phyloP scores from a whole-genome alignment of 2,888 invertebrate species.

The Trachelus troglodyta region DNA sequence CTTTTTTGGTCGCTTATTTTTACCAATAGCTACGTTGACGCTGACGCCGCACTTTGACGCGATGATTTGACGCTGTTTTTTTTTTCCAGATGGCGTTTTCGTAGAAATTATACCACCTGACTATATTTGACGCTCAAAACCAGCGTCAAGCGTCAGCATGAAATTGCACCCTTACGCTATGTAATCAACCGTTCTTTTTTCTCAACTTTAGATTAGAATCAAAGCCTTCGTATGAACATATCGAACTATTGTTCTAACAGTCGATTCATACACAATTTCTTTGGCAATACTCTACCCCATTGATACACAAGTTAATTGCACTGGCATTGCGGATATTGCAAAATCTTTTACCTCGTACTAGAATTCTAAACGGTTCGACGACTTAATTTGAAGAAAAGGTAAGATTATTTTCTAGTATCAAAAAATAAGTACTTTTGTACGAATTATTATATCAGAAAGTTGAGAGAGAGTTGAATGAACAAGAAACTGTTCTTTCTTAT shows the following conservation, averaged over 20 bases:
- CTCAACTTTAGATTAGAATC: neutral
- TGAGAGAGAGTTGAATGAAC: too few relatives aligned
- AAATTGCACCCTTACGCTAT: neutral
- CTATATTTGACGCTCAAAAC: too few relatives aligned
- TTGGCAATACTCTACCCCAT: too few relatives aligned
- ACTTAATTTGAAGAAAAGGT: neutral
- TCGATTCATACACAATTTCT: neutral
- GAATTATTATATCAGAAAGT: neutral
- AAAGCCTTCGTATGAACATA: neutral
- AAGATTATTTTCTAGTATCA: too few relatives aligned
- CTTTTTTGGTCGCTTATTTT: too few relatives aligned
- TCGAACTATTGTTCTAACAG: neutral
- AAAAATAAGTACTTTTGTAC: neutral
- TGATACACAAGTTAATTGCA: neutral
- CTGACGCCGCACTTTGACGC: too few relatives aligned
- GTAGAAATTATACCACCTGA: too few relatives aligned
- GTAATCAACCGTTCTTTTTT: neutral
- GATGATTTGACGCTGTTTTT: too few relatives aligned
- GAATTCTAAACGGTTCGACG: neutral
- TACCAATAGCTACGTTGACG: too few relatives aligned
- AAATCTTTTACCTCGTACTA: neutral
- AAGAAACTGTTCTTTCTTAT: neutral
- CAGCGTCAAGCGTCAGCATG: too few relatives aligned
- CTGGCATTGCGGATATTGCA: neutral
- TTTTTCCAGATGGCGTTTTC: too few relatives aligned